Evolutionary conservation across 2,113 vertebrate species (phyloP).

Genomic region (Cygnus atratus): DNA sequence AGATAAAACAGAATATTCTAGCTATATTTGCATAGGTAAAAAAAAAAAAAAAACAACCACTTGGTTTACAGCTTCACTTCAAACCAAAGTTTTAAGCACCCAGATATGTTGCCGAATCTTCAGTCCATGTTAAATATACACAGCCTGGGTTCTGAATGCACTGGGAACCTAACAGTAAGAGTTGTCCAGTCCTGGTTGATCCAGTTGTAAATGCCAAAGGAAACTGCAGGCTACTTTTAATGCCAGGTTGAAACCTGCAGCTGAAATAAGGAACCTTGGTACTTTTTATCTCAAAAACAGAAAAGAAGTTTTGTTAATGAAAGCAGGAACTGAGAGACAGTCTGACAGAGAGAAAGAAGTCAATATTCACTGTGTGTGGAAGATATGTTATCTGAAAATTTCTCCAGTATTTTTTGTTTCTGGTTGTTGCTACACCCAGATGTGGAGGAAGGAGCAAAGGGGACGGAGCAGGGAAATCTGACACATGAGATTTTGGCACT

Average conservation of each 20-base stretch:
- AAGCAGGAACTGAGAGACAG: neutral
- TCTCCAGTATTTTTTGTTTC: neutral
- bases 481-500: neutral
- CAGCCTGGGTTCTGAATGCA: neutral
- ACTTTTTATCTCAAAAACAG: neutral
- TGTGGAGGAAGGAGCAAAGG: neutral
- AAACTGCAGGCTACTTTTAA: neutral
- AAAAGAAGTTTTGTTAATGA: neutral
- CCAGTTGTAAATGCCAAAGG: neutral
- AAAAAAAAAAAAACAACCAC: neutral
- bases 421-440: neutral
- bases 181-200: neutral
- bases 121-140: rapidly evolving
- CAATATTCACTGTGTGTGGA: neutral
- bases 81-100: neutral
- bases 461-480: neutral
- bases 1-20: neutral
- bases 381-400: neutral
- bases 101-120: neutral
- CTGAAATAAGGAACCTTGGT: neutral
- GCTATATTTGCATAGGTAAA: neutral
- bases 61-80: neutral
- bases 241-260: neutral
- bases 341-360: neutral
- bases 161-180: neutral